Conservation (phyloP, 2,113 vertebrate genomes). For the Megalops atlanticus region DNA sequence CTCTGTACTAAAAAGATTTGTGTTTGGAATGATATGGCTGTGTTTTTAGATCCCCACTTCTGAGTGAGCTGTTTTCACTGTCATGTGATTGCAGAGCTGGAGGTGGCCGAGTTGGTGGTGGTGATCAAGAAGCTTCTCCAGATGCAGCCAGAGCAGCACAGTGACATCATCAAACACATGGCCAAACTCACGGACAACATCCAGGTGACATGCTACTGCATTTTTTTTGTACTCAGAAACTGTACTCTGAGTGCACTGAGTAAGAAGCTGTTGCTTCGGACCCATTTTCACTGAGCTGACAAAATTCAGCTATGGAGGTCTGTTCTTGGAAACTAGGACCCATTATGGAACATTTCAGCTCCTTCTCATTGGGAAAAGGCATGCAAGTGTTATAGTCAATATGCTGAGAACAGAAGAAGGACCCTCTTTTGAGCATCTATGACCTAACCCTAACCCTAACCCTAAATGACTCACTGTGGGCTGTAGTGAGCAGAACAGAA, state of each 20-base stretch:
- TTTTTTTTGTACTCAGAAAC: neutral
- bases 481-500: neutral
- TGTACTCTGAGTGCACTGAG: neutral
- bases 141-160: conserved; percentile 96
- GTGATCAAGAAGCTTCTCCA: conserved; percentile 98
- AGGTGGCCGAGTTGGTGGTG: conserved; percentile 95
- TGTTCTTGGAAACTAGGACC: too few relatives aligned
- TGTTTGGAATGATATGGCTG: too few relatives aligned
- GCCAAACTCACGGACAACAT: conserved; percentile 97
- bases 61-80: too few relatives aligned
- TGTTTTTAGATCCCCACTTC: too few relatives aligned
- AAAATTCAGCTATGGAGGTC: too few relatives aligned
- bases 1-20: too few relatives aligned
- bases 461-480: neutral
- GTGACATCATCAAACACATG: conserved; percentile 99
- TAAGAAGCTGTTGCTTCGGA: neutral
- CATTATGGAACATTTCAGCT: too few relatives aligned
- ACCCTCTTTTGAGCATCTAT: too few relatives aligned
- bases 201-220: conserved; percentile 82
- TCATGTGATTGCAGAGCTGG: conserved; percentile 76
- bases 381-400: too few relatives aligned
- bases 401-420: too few relatives aligned
- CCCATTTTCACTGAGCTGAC: neutral
- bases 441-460: too few relatives aligned
- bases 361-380: too few relatives aligned